Conservation (phyloP, 1,140 invertebrate species). For the Pteromalus puparum region DNA sequence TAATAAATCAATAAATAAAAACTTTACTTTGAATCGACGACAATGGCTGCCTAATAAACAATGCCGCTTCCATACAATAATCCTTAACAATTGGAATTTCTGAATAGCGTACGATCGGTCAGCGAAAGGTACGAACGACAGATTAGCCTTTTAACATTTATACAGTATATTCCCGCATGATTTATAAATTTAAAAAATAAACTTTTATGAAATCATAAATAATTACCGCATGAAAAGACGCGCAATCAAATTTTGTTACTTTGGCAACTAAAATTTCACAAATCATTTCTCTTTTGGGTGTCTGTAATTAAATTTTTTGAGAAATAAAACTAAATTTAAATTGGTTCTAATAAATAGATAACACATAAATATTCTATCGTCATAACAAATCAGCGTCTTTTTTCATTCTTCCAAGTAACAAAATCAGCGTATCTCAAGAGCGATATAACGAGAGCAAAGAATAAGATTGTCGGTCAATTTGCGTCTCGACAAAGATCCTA, state of each 20-base stretch:
- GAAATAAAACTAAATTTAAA: background rate
- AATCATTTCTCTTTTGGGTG: background rate
- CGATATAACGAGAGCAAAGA: slow-evolving; percentile 10
- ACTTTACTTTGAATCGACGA: slow-evolving; percentile 36
- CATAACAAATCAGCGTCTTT: background rate
- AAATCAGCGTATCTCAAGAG: background rate
- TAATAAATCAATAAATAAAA: slow-evolving; percentile 48
- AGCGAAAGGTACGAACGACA: slow-evolving; percentile 45
- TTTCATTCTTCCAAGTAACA: slow-evolving; percentile 10
- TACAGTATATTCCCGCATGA: slow-evolving; percentile 44
- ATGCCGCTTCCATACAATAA: slow-evolving; percentile 39
- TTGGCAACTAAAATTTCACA: background rate
- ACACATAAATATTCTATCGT: background rate
- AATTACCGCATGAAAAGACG: background rate
- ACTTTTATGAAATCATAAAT: background rate
- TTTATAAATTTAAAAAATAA: slow-evolving; percentile 3
- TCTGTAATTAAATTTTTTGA: background rate
- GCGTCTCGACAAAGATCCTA: background rate
- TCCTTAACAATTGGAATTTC: slow-evolving; percentile 35
- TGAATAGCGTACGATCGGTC: slow-evolving; percentile 27
- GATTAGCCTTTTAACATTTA: slow-evolving; percentile 49
- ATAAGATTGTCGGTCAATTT: background rate
- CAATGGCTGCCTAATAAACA: slow-evolving; percentile 45
- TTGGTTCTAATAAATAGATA: background rate
- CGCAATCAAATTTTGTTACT: slow-evolving; percentile 11